These are phyloP conservation scores for Zoanthus solanderi DNA, from an alignment of 92 coral and sea anemone species.

Conservation along the genomic window DNA sequence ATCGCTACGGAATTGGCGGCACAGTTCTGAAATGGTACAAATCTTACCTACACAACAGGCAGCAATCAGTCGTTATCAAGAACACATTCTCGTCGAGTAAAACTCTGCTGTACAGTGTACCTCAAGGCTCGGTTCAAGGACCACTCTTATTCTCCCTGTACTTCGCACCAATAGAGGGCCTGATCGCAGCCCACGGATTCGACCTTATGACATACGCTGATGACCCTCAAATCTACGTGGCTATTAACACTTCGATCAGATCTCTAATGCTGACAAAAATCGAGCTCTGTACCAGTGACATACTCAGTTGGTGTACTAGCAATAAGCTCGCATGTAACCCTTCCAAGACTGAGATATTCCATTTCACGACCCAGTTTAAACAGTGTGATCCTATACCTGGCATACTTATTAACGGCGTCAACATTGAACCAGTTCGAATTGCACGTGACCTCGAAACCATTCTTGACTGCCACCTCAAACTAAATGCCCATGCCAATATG, in stretches of 20 bases:
- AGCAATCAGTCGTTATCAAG: slow-evolving; percentile 53
- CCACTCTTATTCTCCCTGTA: slow-evolving; percentile 55
- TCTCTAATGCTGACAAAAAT: slow-evolving; percentile 5
- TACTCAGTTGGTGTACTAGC: slow-evolving; percentile 29
- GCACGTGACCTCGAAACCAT: slow-evolving; percentile 28
- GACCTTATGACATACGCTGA: slow-evolving; percentile 43
- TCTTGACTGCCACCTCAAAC: slow-evolving; percentile 35
- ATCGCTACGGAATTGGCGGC: slow-evolving; percentile 42
- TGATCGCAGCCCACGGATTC: slow-evolving; percentile 36
- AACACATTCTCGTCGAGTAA: slow-evolving; percentile 25
- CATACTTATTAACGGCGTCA: slow-evolving; percentile 3
- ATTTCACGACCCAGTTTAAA: slow-evolving; percentile 9
- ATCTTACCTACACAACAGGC: slow-evolving; percentile 50
- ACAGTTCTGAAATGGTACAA: slow-evolving; percentile 56
- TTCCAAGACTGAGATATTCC: slow-evolving; percentile 10
- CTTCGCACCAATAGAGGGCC: slow-evolving; percentile 55
- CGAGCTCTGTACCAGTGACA: slow-evolving; percentile 20
- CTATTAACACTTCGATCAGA: slow-evolving; percentile 32
- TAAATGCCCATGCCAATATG: neutral
- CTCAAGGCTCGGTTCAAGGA: slow-evolving; percentile 62
- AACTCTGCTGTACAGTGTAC: slow-evolving; percentile 42
- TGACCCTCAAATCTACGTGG: slow-evolving; percentile 50
- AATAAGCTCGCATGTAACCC: slow-evolving; percentile 26
- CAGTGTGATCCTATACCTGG: slow-evolving; percentile 35
- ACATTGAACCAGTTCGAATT: neutral